Conservation (phyloP, 1,140 invertebrate species). For the Drosophila neocordata region DNA sequence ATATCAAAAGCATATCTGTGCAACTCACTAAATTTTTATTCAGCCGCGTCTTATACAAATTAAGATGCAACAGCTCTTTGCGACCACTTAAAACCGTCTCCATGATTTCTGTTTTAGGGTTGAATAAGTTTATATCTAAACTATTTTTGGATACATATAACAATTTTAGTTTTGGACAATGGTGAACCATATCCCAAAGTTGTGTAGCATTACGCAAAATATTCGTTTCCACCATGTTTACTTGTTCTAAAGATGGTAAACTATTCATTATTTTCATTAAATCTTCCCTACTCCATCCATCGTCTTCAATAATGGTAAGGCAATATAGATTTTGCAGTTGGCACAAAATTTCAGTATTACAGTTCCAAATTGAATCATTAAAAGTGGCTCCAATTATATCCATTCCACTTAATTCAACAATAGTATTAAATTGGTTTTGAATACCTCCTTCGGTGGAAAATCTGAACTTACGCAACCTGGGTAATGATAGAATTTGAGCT, state of each 20-base stretch:
- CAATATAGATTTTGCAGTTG: conserved; percentile 11
- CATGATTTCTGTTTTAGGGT: conserved; percentile 16
- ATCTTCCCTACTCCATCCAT: conserved; percentile 20
- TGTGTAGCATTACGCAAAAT: conserved; percentile 24
- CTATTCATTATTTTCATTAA: conserved; percentile 10
- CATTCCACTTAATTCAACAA: conserved; percentile 13
- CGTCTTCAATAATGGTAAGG: conserved; percentile 29
- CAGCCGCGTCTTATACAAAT: conserved; percentile 1
- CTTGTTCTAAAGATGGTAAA: conserved; percentile 29
- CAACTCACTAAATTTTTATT: neutral
- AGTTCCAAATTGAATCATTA: conserved; percentile 23
- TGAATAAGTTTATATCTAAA: conserved; percentile 20
- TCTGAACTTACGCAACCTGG: conserved; percentile 28
- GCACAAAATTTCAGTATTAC: neutral
- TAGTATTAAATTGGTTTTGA: conserved; percentile 1
- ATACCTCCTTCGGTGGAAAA: neutral
- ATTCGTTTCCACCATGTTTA: conserved; percentile 29
- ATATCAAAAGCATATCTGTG: no score
- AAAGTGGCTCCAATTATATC: conserved; percentile 30
- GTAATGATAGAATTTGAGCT: conserved; percentile 15
- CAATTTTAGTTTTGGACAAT: conserved; percentile 20
- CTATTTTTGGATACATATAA: conserved; percentile 14
- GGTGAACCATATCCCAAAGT: conserved; percentile 26
- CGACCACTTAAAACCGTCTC: conserved; percentile 7
- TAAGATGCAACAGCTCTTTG: neutral